Evolutionary conservation across 2,888 invertebrate genomes (phyloP), one percentile per base, ranked within the genome.

Genomic region (Argyresthia goedartella): DNA sequence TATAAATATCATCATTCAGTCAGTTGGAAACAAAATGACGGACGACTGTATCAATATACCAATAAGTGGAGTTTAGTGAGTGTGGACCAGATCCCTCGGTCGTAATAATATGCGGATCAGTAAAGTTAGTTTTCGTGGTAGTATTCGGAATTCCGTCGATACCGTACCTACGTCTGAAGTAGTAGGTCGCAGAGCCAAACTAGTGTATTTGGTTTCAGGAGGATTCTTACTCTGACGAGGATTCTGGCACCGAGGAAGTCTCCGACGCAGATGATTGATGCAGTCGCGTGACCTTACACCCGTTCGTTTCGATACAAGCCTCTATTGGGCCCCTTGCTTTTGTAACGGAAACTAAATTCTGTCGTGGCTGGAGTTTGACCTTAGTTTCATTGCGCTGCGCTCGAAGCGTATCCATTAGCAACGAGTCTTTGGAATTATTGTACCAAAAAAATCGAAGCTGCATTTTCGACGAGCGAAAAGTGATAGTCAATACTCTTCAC

Each of bases 181-280:
- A n/a, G 11, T 33, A 41, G 16, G 48, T n/a, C 60, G 64, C 67
- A 67, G 69, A 75, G 74, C 77, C 76, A 77, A 66, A 70, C 73
- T 74, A 71, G 69, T 73, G 66, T 72, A 67, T 85, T 81, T 85
- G 76, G 60, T 86, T 85, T 76, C 86, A 86, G 86, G 86, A 86
- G 85, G 85, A 85, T 75, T 82, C 84, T 65, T 85, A 79, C 68
- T 81, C 81, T 54, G 84, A 81, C 65, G 85, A 84, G 67, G 84
- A 84, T 65, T 82, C 86, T 48, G 85, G 84, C 61, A 84, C 84
- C 52, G 86, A 85, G 69, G 86, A 85, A 67, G 76, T 85, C 53
- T 84, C 86, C 36, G 85, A 84, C 63, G 77, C 86, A 36, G 85
- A 84, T 62, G 84, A 84, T 69, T 85, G 85, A 84, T 70, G 69